Evolutionary conservation across 2,113 vertebrate species (phyloP), one percentile per base, ranked within the genome.

Genomic region (Takifugu flavidus): DNA sequence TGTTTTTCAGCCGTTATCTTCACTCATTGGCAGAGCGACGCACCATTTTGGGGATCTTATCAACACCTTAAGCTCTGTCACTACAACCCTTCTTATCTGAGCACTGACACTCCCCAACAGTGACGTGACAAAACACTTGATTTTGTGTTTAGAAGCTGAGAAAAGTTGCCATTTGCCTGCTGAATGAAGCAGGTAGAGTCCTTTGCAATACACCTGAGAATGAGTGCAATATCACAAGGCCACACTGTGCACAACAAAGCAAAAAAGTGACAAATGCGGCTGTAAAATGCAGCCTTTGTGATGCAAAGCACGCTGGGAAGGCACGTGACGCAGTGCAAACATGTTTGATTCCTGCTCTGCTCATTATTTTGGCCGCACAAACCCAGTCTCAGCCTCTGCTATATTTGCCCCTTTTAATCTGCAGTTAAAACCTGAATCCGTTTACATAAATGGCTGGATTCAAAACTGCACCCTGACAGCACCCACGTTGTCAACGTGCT

Each of bases 271-370:
- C 54, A 67, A 74, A 68, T 71, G 49, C 57, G 34, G 15, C 53
- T 44, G 51, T 60, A 54, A 61, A 74, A 79, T 34, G 49, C 20
- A 0, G 70, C 83, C 67, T 72, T 79, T 86, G 71, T 80, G 80
- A 84, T 84, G 70, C 81, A 84, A 83, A 88, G 80, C 6, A 75
- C 63, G 61, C 61, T 77, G 58, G 70, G 72, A 73, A 75, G 62
- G 72, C 4, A 25, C 74, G 31, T 53, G 49, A 46, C 66, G 74
- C 56, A 80, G 79, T 74, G 43, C 59, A 50, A 79, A 54, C 78
- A 84, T 59, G 78, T 78, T 85, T 73, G 74, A 80, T 79, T 69
- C 66, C 74, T 67, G 59, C 76, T 83, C 65, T 66, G 52, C 64
- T 74, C 55, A 65, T 59, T 62, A 31, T 74, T 67, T 71, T 50